Conservation (phyloP, 1,140 invertebrate species). For the Drosophila novamexicana region DNA sequence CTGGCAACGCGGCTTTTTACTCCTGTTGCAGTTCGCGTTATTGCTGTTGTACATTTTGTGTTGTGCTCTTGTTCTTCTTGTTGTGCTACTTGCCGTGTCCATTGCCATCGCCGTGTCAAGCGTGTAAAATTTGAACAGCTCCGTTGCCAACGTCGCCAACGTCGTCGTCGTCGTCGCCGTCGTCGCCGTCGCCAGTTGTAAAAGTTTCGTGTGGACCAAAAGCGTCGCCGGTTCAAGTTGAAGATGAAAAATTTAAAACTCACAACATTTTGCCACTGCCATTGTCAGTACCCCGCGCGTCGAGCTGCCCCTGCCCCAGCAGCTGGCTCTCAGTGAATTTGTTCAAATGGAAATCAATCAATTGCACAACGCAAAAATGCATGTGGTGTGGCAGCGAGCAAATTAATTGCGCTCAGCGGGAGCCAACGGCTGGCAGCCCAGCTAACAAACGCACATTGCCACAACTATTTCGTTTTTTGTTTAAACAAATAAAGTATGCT, state of each 20-base stretch:
- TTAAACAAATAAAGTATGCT: slow-evolving; percentile 46
- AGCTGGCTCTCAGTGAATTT: slow-evolving; percentile 21
- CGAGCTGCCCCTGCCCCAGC: background rate
- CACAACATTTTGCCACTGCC: slow-evolving; percentile 17
- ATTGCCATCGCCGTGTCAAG: slow-evolving; percentile 7
- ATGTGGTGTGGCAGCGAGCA: slow-evolving; percentile 65
- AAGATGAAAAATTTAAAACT: slow-evolving; percentile 34
- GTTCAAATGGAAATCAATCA: slow-evolving; percentile 72
- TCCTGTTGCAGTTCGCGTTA: slow-evolving; percentile 31
- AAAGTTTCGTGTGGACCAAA: slow-evolving; percentile 9
- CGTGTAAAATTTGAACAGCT: slow-evolving; percentile 8
- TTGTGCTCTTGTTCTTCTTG: slow-evolving; percentile 17
- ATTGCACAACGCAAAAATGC: slow-evolving; percentile 62
- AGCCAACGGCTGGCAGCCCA: slow-evolving; percentile 29
- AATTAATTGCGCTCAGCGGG: slow-evolving; percentile 72
- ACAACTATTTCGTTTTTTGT: slow-evolving; percentile 27
- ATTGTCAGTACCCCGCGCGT: slow-evolving; percentile 1
- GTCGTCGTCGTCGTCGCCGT: slow-evolving; percentile 4
- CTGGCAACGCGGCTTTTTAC: slow-evolving; percentile 24
- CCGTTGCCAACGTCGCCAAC: background rate
- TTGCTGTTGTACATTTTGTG: background rate
- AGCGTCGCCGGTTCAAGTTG: slow-evolving; percentile 1
- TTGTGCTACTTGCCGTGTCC: slow-evolving; percentile 10
- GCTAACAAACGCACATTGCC: slow-evolving; percentile 31
- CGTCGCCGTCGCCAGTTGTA: background rate